Base-by-base conservation (phyloP, 2,797 vertebrate genomes). In the Knipowitschia caucasica region DNA sequence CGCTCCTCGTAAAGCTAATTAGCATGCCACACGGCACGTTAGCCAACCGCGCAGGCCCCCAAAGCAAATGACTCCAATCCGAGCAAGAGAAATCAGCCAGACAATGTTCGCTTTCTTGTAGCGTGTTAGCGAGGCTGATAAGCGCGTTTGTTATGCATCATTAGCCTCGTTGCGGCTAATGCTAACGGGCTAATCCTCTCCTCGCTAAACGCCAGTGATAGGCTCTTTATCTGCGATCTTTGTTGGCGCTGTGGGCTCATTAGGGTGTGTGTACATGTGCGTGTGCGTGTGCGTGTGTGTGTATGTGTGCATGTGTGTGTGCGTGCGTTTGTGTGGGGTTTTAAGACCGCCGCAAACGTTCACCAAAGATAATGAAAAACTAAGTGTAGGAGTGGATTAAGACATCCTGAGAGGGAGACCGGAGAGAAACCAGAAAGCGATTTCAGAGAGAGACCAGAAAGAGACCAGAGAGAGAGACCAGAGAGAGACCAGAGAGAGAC, bases 231-330 rank as follows among this genome's bases (percentile, higher is more conserved):
- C 77, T 66, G 34, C 66, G 67, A 80, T 79, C 73, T 68, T 26
- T 34, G 66, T 66, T 69, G 56, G 36, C 53, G 67, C 68, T 62
- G 73, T 39, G 20, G 43, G 61, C 70, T 83, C 59, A 80, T 80
- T 81, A 78, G 55, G 73, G 70, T 67, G 69, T 64, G 83, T 83
- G n/a, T n/a, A n/a, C n/a, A n/a, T n/a, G n/a, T n/a, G n/a, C n/a
- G n/a, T n/a, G n/a, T n/a, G n/a, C n/a, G n/a, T n/a, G n/a, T n/a
- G n/a, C n/a, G n/a, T n/a, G n/a, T n/a, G n/a, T n/a, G n/a, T n/a
- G n/a, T n/a, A n/a, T n/a, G n/a, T n/a, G n/a, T n/a, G n/a, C n/a
- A n/a, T n/a, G n/a, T n/a, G n/a, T n/a, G n/a, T n/a, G n/a, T n/a
- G n/a, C n/a, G n/a, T n/a, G n/a, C n/a, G n/a, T n/a, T n/a, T n/a